Evolutionary conservation across 2,797 vertebrate species (phyloP).

Genomic region (Silurus aristotelis): DNA sequence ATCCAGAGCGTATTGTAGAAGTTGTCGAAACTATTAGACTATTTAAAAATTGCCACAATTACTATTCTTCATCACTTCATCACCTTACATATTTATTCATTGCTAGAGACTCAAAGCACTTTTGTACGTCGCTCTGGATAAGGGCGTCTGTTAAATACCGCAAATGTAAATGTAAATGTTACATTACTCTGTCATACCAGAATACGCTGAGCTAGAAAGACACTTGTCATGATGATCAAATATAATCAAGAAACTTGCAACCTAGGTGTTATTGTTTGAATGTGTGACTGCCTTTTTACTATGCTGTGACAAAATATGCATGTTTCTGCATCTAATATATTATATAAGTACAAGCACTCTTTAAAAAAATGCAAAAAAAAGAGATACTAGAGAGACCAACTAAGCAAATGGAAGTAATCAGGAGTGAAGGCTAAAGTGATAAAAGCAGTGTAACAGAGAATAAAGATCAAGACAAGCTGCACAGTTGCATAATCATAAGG

Average conservation of each 20-base stretch:
- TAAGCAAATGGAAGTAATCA: neutral
- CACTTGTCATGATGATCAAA: conserved; percentile 6
- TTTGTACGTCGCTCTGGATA: too few relatives aligned
- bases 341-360: neutral
- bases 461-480: neutral
- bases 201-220: neutral
- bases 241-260: conserved; percentile 1
- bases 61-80: conserved; percentile 1
- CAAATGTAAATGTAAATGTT: too few relatives aligned
- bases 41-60: neutral
- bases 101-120: too few relatives aligned
- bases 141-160: too few relatives aligned
- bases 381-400: neutral
- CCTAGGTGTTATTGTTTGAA: conserved; percentile 11
- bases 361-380: neutral
- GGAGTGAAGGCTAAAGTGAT: neutral
- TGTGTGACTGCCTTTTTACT: conserved; percentile 14
- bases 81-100: neutral
- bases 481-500: neutral
- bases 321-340: conserved; percentile 15
- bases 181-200: conserved; percentile 1
- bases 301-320: conserved; percentile 39
- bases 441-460: neutral
- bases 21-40: neutral
- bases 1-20: neutral